Evolutionary conservation across 2,113 vertebrate genomes (phyloP).

Genomic region (cat (Felis catus)): DNA sequence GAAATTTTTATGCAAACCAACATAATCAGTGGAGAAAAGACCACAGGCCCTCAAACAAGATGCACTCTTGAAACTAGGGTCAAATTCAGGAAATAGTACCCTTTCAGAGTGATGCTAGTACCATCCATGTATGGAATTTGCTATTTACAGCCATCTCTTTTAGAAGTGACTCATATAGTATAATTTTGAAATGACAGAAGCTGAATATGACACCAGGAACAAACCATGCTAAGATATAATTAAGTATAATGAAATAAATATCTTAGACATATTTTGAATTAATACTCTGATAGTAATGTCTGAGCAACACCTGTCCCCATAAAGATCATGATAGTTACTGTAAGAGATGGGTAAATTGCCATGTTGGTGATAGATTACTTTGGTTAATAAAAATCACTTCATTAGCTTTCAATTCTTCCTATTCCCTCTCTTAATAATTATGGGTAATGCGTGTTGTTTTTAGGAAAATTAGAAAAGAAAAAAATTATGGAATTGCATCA

Average conservation of each 20-base stretch:
- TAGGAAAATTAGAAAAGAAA: background rate
- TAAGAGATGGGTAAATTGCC: background rate
- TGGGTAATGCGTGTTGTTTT: background rate
- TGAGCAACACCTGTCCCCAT: background rate
- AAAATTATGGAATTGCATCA: background rate
- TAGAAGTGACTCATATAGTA: background rate
- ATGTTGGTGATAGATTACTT: conserved; percentile 9
- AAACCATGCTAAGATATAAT: background rate
- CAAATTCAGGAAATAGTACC: background rate
- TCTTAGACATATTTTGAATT: background rate
- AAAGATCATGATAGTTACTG: background rate
- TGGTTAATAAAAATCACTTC: background rate
- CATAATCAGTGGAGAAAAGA: background rate
- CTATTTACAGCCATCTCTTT: background rate
- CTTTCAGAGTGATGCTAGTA: background rate
- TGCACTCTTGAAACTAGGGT: background rate
- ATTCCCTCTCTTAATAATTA: background rate
- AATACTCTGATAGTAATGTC: background rate
- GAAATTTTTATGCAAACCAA: background rate
- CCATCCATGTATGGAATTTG: background rate
- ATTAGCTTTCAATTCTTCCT: background rate
- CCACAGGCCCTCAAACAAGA: background rate
- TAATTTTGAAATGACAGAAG: conserved; percentile 16
- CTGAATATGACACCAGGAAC: background rate
- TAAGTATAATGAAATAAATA: background rate